A percentile compares a stretch with the other conserved stretches of the same genome.
These are phyloP conservation scores for Seriola quinqueradiata DNA, from an alignment of 2,113 vertebrate species.

Conservation along the genomic window DNA sequence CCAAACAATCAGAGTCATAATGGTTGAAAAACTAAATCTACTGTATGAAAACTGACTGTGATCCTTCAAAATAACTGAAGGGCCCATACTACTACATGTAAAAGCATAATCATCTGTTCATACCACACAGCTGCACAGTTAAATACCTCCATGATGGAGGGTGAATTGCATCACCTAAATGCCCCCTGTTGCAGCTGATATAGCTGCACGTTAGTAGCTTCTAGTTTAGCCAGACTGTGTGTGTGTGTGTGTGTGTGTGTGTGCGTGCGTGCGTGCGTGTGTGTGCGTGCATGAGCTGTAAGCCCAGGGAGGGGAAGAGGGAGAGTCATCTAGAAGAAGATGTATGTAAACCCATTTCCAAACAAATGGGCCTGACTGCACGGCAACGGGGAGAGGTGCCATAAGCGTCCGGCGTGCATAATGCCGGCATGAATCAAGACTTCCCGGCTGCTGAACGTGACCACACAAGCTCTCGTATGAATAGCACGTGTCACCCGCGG, in stretches of 20 bases:
- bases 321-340: constrained; percentile 69
- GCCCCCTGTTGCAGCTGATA: constrained; percentile 30
- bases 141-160: constrained; percentile 48
- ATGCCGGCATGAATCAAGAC: constrained; percentile 81
- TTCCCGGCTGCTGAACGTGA: constrained; percentile 70
- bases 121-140: background rate
- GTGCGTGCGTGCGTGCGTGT: constrained; percentile 10
- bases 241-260: constrained; percentile 33
- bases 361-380: constrained; percentile 78
- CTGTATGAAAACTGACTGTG: background rate
- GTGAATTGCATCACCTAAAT: constrained; percentile 33
- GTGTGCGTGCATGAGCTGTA: constrained; percentile 20
- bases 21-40: background rate
- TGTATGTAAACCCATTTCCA: constrained; percentile 83
- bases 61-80: background rate
- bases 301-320: constrained; percentile 45
- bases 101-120: constrained; percentile 7
- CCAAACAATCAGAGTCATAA: background rate
- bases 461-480: constrained; percentile 74
- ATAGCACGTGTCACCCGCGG: constrained; percentile 53
- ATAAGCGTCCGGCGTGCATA: constrained; percentile 80
- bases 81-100: background rate
- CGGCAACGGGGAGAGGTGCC: constrained; percentile 71
- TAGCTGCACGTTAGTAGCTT: constrained; percentile 25
- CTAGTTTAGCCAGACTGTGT: constrained; percentile 3